phyloP scores from a whole-genome alignment of 64 coral and sea anemone genomes.

The Hydrozoanthus tunicans region DNA sequence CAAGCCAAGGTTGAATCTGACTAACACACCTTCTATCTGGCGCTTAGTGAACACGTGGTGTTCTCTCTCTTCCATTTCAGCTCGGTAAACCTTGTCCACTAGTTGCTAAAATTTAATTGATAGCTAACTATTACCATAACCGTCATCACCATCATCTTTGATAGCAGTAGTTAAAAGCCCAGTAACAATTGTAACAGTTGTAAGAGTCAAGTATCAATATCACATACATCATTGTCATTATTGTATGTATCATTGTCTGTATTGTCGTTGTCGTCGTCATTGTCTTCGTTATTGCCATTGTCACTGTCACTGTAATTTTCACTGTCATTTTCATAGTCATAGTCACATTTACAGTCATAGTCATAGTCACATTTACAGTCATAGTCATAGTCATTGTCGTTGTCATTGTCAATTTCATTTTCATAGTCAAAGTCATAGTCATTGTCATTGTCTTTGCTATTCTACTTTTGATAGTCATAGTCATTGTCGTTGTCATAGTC shows the following conservation, averaged over 20 bases:
- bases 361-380: not conserved
- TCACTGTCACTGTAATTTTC: not conserved
- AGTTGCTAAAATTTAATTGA: slow-evolving; percentile 31
- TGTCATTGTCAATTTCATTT: not conserved
- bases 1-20: no score
- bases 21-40: slow-evolving; percentile 28
- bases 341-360: not conserved
- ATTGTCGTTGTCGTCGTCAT: not conserved
- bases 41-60: not conserved
- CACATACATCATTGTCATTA: not conserved
- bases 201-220: not conserved
- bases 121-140: not conserved
- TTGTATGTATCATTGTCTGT: not conserved
- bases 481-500: not conserved
- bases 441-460: not conserved
- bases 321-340: not conserved
- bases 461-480: not conserved
- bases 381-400: not conserved
- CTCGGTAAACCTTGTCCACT: slow-evolving; percentile 35
- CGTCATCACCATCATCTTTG: not conserved
- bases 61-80: slow-evolving; percentile 1
- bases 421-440: not conserved
- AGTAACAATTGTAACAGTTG: not conserved
- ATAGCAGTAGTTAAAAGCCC: not conserved
- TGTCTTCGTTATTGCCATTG: not conserved